Base-by-base conservation (phyloP, 2,888 invertebrate species). In the Syrista parreyssii region DNA sequence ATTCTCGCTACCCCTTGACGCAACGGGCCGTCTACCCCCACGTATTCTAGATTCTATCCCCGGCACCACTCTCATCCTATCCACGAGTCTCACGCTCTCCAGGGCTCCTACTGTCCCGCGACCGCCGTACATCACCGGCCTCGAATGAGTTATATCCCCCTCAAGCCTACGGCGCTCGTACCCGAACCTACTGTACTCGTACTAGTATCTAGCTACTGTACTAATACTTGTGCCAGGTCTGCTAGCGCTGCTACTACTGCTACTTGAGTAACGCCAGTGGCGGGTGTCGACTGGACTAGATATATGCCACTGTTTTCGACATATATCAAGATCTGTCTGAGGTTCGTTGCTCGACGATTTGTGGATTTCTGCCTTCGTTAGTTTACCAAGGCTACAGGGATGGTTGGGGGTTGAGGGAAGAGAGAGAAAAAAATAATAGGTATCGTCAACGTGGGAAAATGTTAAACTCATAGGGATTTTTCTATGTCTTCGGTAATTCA, bases 101-200 rank as follows among this genome's bases (percentile, higher is more conserved):
- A 68, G 71, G 74, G 79, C 80, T 74, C 75, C 75, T 55, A 69
- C 36, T 75, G 86, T 87, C 87, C 87, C 87, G 82, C 84, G 85
- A 87, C 86, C 89, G 86, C 86, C 89, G 87, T 90, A 89, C 86
- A 90, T 90, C 90, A 90, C 82, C 79, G 83, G 79, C 84, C 84
- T 82, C 81, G 82, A 87, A 89, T 90, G 89, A 90, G 85, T 89
- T 88, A 90, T 88, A 82, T 82, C 78, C 78, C 82, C 80, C 83
- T 81, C 78, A 79, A 82, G 74, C 80, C 78, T 81, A 79, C 80
- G 74, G 76, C 75, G 76, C 81, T 71, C 71, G 12, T 30, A 30
- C 71, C 12, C 71, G 40, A 55, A 55, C 9, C 23, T 23, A 55
- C 40, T 55, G 40, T 55, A 23, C 40, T 23, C 40, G 40, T 55